Evolutionary conservation across 2,797 vertebrate genomes (phyloP).

Genomic region (Sciaenops ocellatus): DNA sequence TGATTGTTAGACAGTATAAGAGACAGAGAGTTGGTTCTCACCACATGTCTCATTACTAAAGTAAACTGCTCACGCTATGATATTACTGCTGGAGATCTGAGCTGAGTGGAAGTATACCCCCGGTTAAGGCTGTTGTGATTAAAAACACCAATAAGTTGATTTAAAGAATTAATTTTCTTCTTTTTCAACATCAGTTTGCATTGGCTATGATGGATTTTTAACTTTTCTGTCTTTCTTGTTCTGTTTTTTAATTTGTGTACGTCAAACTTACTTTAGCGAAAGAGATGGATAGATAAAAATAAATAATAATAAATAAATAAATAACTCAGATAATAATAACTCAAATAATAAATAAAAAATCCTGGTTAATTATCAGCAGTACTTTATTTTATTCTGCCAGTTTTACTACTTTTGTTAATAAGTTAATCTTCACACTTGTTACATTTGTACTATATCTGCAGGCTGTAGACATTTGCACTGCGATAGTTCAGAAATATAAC

Average conservation of each 20-base stretch:
- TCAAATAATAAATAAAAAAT: too few relatives aligned
- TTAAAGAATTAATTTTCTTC: slow-evolving; percentile 13
- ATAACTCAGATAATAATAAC: too few relatives aligned
- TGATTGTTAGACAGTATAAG: not conserved
- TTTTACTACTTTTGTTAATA: not conserved
- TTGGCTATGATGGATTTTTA: slow-evolving; percentile 27
- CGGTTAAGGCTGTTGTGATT: slow-evolving; percentile 45
- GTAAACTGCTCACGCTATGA: not conserved
- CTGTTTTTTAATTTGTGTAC: slow-evolving; percentile 26
- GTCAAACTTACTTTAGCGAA: slow-evolving; percentile 8
- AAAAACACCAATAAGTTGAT: not conserved
- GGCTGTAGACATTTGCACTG: not conserved
- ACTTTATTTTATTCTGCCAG: not conserved
- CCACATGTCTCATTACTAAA: not conserved
- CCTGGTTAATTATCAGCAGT: not conserved
- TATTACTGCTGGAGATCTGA: not conserved
- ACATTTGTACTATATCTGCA: too few relatives aligned
- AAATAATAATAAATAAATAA: too few relatives aligned
- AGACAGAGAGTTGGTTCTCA: not conserved
- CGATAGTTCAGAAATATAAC: not conserved
- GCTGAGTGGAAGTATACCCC: not conserved
- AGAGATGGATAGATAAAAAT: not conserved
- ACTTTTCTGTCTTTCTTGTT: slow-evolving; percentile 15
- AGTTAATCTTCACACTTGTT: not conserved
- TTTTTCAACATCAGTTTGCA: slow-evolving; percentile 13